Evolutionary conservation across 1,140 invertebrate genomes (phyloP), one percentile per base, ranked within the genome.

Genomic region (Globodera rostochiensis): DNA sequence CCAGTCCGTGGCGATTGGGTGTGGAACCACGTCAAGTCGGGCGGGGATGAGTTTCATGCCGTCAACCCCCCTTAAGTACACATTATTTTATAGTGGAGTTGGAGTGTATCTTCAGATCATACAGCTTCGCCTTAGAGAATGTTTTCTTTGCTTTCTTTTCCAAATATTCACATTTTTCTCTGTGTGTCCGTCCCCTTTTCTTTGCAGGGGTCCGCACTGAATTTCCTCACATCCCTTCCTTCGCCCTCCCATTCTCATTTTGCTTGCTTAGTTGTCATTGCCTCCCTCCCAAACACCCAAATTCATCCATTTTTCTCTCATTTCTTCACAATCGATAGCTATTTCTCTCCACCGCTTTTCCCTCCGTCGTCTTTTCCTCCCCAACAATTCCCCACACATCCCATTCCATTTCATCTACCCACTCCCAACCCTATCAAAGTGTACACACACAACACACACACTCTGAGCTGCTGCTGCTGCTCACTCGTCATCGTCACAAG

Each of bases 291-390:
- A 11, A 57, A 25, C 25, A 1, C 36, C 36, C 36, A 36, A 36
- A 36, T 36, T 57, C 69, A 8, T 49, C 25, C 64, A 25, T 80
- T 73, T 76, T 25, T 83, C 73, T 71, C 25, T 80, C 67, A 50
- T 57, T 53, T 25, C 25, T 13, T 46, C 57, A 67, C 67, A 60
- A 71, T 73, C 49, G 36, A 73, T 47, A 8, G 57, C 80, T 57
- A 53, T 50, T 64, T 53, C 19, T 19, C 46, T n/a, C 46, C 66
- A 21, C 5, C 19, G 13, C 11, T 46, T 49, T 73, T n/a, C n/a
- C 60, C 46, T 71, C 36, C 46, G 25, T 36, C 69, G 11, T 71
- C 25, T 71, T 71, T 47, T 36, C 60, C 60, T 66, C 13, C 60
- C 60, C 60, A 64, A 64, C 60, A 64, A 15, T 71, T 47, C 6